Base-by-base conservation (phyloP, 2,797 vertebrate genomes). In the Megaceryle alcyon region DNA sequence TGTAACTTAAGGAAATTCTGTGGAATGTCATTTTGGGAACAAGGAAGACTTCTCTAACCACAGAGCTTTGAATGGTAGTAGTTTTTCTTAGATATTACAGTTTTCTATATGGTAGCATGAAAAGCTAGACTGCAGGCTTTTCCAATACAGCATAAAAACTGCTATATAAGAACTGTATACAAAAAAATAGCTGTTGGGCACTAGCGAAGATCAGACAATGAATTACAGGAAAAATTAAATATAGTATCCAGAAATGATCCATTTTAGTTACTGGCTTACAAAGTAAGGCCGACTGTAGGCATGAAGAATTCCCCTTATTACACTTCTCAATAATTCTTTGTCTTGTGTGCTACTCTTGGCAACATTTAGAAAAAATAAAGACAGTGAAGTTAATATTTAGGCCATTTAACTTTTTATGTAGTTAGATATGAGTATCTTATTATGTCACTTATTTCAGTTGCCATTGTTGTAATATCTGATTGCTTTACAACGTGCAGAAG, bases 401-500 rank as follows among this genome's bases (percentile, higher is more conserved):
- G 12, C 14, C 26, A n/a, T 61, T 35, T 35, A 48, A n/a, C 39
- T 69, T 59, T 73, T 61, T 37, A 37, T 33, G 29, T 46, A 66
- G 15, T 43, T 78, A 4, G 39, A 35, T 60, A 53, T 23, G 91
- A 76, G 61, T 53, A 65, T 46, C 23, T 23, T 9, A 35, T 72
- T 72, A 26, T 59, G 12, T 29, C 43, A 51, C 16, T 69, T 68
- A 51, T 82, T 51, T 41, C 46, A 63, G 14, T 33, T 93, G 69
- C 68, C 46, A 3, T 26, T 61, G 6, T 12, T 12, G 1, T 33
- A 29, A 8, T 44, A 75, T 41, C 41, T 31, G 4, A 10, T 78
- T 41, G 29, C 16, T 70, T 68, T 48, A 61, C 12, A 61, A 37
- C 0, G 0, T 10, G 16, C 5, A 3, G 63, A 92, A 93, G 18